These are phyloP conservation scores for Sinocyclocheilus maitianheensis DNA, from an alignment of 2,113 vertebrate species.

Conservation along the genomic window DNA sequence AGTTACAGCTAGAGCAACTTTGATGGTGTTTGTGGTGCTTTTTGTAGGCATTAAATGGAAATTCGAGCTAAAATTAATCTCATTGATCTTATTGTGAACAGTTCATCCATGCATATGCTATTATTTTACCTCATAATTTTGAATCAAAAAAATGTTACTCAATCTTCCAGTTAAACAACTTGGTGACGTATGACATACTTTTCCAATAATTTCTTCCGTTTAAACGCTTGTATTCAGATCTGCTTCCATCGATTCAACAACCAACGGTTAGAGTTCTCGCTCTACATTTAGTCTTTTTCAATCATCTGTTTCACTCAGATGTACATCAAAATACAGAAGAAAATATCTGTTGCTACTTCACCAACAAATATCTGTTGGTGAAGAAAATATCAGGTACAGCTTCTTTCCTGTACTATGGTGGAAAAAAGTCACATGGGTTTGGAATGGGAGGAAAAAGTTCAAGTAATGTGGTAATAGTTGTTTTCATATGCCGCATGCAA, in stretches of 20 bases:
- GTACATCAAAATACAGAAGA: not conserved
- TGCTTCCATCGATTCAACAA: not conserved
- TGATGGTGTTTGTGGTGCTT: not conserved
- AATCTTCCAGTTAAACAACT: not conserved
- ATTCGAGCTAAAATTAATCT: not conserved
- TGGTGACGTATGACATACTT: not conserved
- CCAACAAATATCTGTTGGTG: not conserved
- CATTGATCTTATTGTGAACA: not conserved
- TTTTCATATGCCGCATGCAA: not conserved
- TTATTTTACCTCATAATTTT: not conserved
- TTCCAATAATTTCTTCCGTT: not conserved
- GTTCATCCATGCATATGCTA: not conserved
- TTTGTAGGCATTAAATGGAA: not conserved
- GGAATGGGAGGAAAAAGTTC: not conserved
- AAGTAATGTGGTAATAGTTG: not conserved
- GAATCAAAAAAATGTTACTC: not conserved
- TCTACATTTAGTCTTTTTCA: not conserved
- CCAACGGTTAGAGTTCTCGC: too few species aligned
- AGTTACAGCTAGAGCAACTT: not conserved
- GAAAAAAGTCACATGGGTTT: not conserved
- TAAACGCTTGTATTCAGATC: not conserved
- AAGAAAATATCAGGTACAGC: too few species aligned
- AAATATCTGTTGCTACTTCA: not conserved
- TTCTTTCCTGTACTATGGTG: not conserved
- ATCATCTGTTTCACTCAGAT: not conserved